These are phyloP conservation scores for Dufourea novaeangliae DNA, from an alignment of 1,140 invertebrate genomes.

Conservation along the genomic window DNA sequence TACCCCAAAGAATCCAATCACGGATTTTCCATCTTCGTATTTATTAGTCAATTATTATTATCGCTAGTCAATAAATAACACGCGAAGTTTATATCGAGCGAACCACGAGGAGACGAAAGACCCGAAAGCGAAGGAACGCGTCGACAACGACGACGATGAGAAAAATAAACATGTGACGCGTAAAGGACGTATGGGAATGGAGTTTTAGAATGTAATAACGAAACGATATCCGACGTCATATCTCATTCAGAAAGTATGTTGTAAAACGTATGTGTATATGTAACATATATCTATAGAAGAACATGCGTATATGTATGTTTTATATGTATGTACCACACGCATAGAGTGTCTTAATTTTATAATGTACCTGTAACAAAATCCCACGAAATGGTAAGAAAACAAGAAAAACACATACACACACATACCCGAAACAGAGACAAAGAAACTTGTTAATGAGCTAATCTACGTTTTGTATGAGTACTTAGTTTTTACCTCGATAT, in stretches of 20 bases:
- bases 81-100: neutral
- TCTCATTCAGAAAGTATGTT: slow-evolving; percentile 54
- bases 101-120: too few species aligned
- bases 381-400: neutral
- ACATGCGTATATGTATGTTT: slow-evolving; percentile 11
- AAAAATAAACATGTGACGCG: too few species aligned
- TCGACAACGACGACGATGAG: neutral
- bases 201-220: neutral
- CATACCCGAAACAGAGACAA: too few species aligned
- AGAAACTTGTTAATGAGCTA: slow-evolving; percentile 3
- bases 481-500: slow-evolving; percentile 62
- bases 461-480: slow-evolving; percentile 62
- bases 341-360: slow-evolving; percentile 32
- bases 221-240: slow-evolving; percentile 29
- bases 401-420: too few species aligned
- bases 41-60: slow-evolving; percentile 66
- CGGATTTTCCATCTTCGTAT: slow-evolving; percentile 53
- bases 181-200: too few species aligned
- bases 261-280: slow-evolving; percentile 36
- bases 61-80: slow-evolving; percentile 57
- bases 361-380: slow-evolving; percentile 34
- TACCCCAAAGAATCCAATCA: slow-evolving; percentile 34
- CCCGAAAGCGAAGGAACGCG: neutral
- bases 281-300: slow-evolving; percentile 23
- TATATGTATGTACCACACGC: neutral